Evolutionary conservation across 2,113 vertebrate genomes (phyloP).

Genomic region (Garra rufa): DNA sequence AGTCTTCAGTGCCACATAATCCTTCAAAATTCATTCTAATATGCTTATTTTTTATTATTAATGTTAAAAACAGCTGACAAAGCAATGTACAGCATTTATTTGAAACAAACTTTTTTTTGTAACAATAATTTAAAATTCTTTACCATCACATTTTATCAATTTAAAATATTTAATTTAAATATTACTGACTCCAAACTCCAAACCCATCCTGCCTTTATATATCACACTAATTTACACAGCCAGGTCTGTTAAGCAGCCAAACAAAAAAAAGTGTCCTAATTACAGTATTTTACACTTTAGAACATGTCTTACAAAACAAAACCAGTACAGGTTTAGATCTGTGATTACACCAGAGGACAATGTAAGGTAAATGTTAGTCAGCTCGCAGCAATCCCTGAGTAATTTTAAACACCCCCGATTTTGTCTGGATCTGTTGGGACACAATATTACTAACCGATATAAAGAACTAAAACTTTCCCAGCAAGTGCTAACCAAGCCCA

Average conservation of each 20-base stretch:
- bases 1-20: no score
- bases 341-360: constrained; percentile 72
- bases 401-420: constrained; percentile 73
- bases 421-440: constrained; percentile 63
- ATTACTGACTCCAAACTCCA: background rate
- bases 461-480: constrained; percentile 72
- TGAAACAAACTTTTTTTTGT: no score
- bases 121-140: no score
- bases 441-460: constrained; percentile 74
- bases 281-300: constrained; percentile 64
- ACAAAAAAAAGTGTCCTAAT: constrained; percentile 54
- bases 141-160: background rate
- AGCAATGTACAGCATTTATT: no score
- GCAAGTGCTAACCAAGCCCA: constrained; percentile 62
- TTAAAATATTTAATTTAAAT: background rate
- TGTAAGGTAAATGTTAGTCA: constrained; percentile 73
- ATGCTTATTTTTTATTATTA: no score
- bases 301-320: constrained; percentile 51
- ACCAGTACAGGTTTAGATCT: constrained; percentile 60
- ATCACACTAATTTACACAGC: background rate
- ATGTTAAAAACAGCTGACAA: no score
- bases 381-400: constrained; percentile 69
- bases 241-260: background rate
- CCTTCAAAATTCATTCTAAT: no score
- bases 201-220: background rate